Percentiles rank a stretch among this genome's conserved stretches.
phyloP scores from a whole-genome alignment of 2,888 invertebrate genomes.

The Drosophila niveifrons region DNA sequence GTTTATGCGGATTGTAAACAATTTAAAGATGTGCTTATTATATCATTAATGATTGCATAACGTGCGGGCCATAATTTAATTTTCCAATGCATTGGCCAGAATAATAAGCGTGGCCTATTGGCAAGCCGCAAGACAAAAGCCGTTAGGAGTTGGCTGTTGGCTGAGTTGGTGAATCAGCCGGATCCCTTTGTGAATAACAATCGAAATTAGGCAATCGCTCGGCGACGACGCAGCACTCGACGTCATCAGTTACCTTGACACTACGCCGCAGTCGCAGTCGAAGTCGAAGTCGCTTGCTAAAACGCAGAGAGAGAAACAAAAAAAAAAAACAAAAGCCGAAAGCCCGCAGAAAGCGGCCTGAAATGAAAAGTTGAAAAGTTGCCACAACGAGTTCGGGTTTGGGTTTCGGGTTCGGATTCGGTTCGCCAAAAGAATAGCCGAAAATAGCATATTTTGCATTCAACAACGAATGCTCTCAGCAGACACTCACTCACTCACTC shows the following conservation, averaged over 20 bases:
- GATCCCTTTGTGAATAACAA: constrained; percentile 79
- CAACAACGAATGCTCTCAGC: constrained; percentile 43
- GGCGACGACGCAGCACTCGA: constrained; percentile 59
- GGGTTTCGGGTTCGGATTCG: constrained; percentile 12
- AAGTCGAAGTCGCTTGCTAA: constrained; percentile 40
- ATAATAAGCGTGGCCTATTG: constrained; percentile 64
- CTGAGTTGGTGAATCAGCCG: constrained; percentile 60
- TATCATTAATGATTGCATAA: constrained; percentile 77
- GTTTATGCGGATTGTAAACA: constrained; percentile 24
- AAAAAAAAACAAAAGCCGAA: constrained; percentile 54
- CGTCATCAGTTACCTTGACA: constrained; percentile 84
- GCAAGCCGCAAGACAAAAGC: constrained; percentile 1
- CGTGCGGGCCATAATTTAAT: constrained; percentile 69
- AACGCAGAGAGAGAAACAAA: constrained; percentile 32
- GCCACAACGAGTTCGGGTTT: constrained; percentile 41
- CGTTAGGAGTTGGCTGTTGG: constrained; percentile 40
- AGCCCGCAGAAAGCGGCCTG: constrained; percentile 69
- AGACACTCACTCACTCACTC: constrained; percentile 23
- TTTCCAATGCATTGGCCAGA: constrained; percentile 79
- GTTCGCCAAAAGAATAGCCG: constrained; percentile 50
- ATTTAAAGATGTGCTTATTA: constrained; percentile 48
- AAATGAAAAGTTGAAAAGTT: constrained; percentile 72
- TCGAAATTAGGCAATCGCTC: constrained; percentile 77
- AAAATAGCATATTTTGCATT: constrained; percentile 77
- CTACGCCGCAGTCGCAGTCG: constrained; percentile 55